Base-by-base conservation (phyloP, 2,888 invertebrate genomes). In the Hedya salicella region DNA sequence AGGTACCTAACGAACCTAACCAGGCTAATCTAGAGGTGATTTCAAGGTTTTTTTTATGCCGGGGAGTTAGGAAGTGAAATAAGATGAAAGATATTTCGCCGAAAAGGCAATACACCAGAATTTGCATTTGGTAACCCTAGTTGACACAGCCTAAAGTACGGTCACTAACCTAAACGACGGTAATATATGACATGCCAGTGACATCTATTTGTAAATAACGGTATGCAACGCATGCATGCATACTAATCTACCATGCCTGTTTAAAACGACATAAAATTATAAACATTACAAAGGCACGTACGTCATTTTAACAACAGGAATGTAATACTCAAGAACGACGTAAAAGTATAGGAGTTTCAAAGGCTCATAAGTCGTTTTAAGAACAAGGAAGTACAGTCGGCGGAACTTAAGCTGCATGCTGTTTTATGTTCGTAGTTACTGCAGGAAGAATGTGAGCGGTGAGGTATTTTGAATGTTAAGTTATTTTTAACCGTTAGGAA, bases 361-460 rank as follows among this genome's bases (percentile, higher is more conserved):
- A 0, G 11, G 36, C 36, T 9, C 8, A 9, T 11, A 36, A 36
- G 36, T 9, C 36, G 2, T 36, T 36, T 36, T 36, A 36, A 36
- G 0, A 36, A 11, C 11, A 1, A 36, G 36, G 9, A 36, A 36
- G 36, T 36, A 25, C 6, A 25, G 36, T 9, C 9, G 6, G 2
- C 0, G 9, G 2, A 36, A 36, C 36, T 4, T 6, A n/a, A 16
- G 25, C 14, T 30, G 16, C 54, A 56, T 30, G 42, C 40, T 40
- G 54, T 42, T 56, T 56, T 56, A 56, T 25, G 42, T 42, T 14
- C 11, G 1, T 40, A 19, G 2, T 16, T 25, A n/a, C n/a, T n/a
- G n/a, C n/a, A n/a, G n/a, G n/a, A n/a, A n/a, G n/a, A n/a, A n/a
- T n/a, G n/a, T n/a, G 32, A 32, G 2, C 3, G 9, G 21, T 14